Percentiles rank a stretch among this genome's conserved stretches.
Evolutionary conservation across 2,113 vertebrate species (phyloP).

Genomic region (Mola mola): DNA sequence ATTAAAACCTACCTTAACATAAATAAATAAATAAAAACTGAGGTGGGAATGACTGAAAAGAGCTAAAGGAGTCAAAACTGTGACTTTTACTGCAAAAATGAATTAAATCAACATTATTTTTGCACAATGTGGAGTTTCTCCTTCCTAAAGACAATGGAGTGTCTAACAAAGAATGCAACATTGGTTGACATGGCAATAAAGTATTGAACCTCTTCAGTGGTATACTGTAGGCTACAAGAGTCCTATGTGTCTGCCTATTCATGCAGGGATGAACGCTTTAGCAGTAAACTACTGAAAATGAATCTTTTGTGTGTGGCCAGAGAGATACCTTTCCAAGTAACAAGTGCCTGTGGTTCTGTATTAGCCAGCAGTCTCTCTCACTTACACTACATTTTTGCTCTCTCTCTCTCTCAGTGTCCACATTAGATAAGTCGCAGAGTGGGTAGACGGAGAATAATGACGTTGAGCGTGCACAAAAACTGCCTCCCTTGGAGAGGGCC

Average conservation of each 20-base stretch:
- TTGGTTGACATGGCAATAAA: conserved; percentile 21
- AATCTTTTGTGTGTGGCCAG: conserved; percentile 29
- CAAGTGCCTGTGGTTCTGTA: conserved; percentile 61
- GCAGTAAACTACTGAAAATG: conserved; percentile 38
- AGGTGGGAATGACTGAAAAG: not conserved
- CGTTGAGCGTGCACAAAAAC: conserved; percentile 72
- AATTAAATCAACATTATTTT: conserved; percentile 3
- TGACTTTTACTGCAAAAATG: not conserved
- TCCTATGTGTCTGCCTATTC: conserved; percentile 38
- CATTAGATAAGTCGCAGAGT: conserved; percentile 63
- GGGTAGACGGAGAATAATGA: conserved; percentile 77
- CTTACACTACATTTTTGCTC: conserved; percentile 55
- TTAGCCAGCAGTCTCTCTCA: conserved; percentile 64
- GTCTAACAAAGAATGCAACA: not conserved
- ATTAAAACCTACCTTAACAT: conserved; percentile 57
- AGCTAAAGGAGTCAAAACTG: not conserved
- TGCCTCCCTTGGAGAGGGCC: conserved; percentile 59
- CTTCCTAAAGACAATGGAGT: not conserved
- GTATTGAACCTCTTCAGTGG: conserved; percentile 15
- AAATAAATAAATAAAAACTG: too few species aligned
- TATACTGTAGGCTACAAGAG: conserved; percentile 9
- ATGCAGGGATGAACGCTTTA: conserved; percentile 48
- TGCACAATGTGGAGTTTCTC: not conserved
- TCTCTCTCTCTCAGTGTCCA: conserved; percentile 56
- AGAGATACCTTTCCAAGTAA: conserved; percentile 58